phyloP scores from a whole-genome alignment of 2,888 invertebrate species.

The Drosophila anomalata region DNA sequence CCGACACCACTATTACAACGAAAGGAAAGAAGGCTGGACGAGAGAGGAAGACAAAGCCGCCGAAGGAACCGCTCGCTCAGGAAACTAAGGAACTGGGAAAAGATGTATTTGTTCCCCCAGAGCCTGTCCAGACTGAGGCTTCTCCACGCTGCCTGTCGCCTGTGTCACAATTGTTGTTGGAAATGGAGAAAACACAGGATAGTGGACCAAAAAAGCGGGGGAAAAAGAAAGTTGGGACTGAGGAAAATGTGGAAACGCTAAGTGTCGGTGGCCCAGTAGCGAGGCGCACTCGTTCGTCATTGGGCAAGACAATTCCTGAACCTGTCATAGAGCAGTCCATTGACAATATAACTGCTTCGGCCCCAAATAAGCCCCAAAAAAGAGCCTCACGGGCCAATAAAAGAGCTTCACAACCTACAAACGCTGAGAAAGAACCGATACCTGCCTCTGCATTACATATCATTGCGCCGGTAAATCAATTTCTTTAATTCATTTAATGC shows the following conservation, averaged over 20 bases:
- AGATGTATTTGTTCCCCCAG: background rate
- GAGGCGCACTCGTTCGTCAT: conserved; percentile 57
- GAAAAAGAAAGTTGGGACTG: too few species aligned
- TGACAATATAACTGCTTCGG: background rate
- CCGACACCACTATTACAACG: background rate
- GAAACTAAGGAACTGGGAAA: background rate
- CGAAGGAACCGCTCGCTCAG: background rate
- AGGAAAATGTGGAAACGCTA: background rate
- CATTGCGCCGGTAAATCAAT: conserved; percentile 7
- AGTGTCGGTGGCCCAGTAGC: conserved; percentile 34
- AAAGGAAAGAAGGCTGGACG: conserved; percentile 30
- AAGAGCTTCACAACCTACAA: background rate
- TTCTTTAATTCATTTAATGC: background rate
- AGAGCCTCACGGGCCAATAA: conserved; percentile 2
- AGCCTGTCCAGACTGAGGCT: background rate
- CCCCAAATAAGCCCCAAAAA: background rate
- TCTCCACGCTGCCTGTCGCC: conserved; percentile 44
- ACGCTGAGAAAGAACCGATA: too few species aligned
- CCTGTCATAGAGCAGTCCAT: background rate
- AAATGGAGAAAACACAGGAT: conserved; percentile 43
- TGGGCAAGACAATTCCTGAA: conserved; percentile 1
- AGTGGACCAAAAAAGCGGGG: background rate
- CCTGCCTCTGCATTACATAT: background rate
- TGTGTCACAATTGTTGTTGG: conserved; percentile 52
- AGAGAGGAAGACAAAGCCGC: conserved; percentile 13